phyloP scores from a whole-genome alignment of 1,140 invertebrate species.

The Leptinotarsa lineolata region DNA sequence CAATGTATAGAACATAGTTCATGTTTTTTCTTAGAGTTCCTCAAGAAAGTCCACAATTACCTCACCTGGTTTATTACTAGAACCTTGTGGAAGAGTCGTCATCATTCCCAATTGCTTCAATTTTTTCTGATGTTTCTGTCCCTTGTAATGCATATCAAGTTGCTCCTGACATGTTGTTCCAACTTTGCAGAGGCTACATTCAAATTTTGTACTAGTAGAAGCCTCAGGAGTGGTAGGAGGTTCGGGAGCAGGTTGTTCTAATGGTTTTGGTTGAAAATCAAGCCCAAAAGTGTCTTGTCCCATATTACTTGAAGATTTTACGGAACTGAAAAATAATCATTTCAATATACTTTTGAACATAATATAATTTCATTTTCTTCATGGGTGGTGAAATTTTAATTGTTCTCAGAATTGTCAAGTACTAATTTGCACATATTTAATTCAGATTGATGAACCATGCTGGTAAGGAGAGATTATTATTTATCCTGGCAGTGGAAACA shows the following conservation, averaged over 20 bases:
- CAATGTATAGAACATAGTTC: too few relatives aligned
- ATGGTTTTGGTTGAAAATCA: conserved; percentile 36
- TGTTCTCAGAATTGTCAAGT: too few relatives aligned
- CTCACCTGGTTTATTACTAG: neutral
- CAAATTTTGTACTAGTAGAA: conserved; percentile 31
- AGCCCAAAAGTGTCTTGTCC: conserved; percentile 45
- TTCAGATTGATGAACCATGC: too few relatives aligned
- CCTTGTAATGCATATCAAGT: conserved; percentile 55
- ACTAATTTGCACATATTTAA: too few relatives aligned
- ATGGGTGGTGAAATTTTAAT: too few relatives aligned
- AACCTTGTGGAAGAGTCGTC: conserved; percentile 12
- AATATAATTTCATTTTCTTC: too few relatives aligned
- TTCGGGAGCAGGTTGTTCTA: neutral
- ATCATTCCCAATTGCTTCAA: conserved; percentile 41
- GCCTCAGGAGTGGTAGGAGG: conserved; percentile 9
- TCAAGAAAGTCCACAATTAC: neutral
- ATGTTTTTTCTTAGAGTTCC: too few relatives aligned
- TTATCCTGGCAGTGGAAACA: too few relatives aligned
- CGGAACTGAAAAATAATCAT: too few relatives aligned
- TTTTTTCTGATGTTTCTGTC: conserved; percentile 56
- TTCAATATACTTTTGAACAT: too few relatives aligned
- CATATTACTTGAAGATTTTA: neutral
- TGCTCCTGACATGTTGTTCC: conserved; percentile 55
- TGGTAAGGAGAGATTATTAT: too few relatives aligned
- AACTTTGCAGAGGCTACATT: conserved; percentile 56